phyloP scores from a whole-genome alignment of 2,888 invertebrate genomes.

The Bellardia bayeri region DNA sequence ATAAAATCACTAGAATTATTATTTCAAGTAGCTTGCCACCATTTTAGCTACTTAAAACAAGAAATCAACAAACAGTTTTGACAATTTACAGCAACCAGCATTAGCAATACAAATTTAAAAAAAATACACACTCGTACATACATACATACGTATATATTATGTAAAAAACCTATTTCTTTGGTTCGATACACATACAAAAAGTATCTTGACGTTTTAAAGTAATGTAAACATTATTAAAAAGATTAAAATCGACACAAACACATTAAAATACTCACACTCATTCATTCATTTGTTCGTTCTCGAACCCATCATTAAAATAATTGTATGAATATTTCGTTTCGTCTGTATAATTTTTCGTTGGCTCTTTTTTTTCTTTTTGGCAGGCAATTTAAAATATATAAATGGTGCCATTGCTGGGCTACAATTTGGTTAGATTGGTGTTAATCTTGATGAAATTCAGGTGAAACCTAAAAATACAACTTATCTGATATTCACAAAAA shows the following conservation, averaged over 20 bases:
- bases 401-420: slow-evolving; percentile 44
- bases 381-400: slow-evolving; percentile 44
- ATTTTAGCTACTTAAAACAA: slow-evolving; percentile 20
- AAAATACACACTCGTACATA: no score
- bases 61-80: slow-evolving; percentile 45
- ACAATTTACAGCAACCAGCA: slow-evolving; percentile 42
- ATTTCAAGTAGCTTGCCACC: slow-evolving; percentile 37
- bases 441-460: slow-evolving; percentile 75
- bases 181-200: slow-evolving; percentile 47
- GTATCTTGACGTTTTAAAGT: slow-evolving; percentile 51
- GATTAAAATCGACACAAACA: slow-evolving; percentile 56
- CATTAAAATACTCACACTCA: slow-evolving; percentile 17
- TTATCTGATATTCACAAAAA: slow-evolving; percentile 63
- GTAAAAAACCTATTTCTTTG: slow-evolving; percentile 19
- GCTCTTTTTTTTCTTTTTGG: slow-evolving; percentile 17
- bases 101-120: slow-evolving; percentile 3
- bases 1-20: slow-evolving; percentile 9
- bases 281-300: slow-evolving; percentile 20
- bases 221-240: slow-evolving; percentile 62
- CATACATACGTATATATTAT: no score
- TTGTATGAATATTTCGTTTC: slow-evolving; percentile 56
- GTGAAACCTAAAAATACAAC: slow-evolving; percentile 71
- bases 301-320: slow-evolving; percentile 70
- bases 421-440: slow-evolving; percentile 57
- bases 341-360: slow-evolving; percentile 31